Percentiles rank a stretch among this genome's conserved stretches.
phyloP scores from a whole-genome alignment of 2,888 invertebrate genomes.

The Zaprionus obscuricornis region DNA sequence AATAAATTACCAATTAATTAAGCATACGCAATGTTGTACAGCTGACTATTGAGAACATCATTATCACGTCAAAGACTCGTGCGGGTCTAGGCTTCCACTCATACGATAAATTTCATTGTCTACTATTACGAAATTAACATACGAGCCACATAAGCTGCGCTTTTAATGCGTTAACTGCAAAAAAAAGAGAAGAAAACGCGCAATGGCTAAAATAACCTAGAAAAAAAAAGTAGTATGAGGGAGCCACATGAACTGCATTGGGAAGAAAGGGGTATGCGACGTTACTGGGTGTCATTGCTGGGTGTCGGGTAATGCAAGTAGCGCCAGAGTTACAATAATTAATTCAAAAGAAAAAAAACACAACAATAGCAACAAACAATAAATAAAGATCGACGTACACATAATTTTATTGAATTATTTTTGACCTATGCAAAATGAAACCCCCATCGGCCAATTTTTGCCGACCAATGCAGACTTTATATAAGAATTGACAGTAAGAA shows the following conservation, averaged over 20 bases:
- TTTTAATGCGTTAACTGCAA: not conserved
- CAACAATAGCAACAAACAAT: not conserved
- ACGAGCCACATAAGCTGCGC: slow-evolving; percentile 12
- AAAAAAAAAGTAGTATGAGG: slow-evolving; percentile 5
- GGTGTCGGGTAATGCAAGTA: too few species aligned
- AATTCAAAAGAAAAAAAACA: not conserved
- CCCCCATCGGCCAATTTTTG: slow-evolving; percentile 30
- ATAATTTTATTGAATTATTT: slow-evolving; percentile 34
- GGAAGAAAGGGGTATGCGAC: too few species aligned
- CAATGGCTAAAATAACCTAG: slow-evolving; percentile 8
- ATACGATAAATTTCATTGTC: too few species aligned
- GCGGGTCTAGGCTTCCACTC: slow-evolving; percentile 9
- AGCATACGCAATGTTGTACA: slow-evolving; percentile 42
- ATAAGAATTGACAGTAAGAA: too few species aligned
- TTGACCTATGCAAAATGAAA: slow-evolving; percentile 65
- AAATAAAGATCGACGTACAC: slow-evolving; percentile 2
- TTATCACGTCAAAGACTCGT: slow-evolving; percentile 23
- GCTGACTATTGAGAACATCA: not conserved
- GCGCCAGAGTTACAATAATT: slow-evolving; percentile 10
- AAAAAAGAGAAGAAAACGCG: slow-evolving; percentile 6
- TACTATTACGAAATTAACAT: slow-evolving; percentile 34
- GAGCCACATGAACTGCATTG: not conserved
- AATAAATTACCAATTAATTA: slow-evolving; percentile 25
- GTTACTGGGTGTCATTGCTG: too few species aligned
- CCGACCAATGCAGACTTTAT: slow-evolving; percentile 50